Conservation (phyloP, 2,113 vertebrate genomes). For the Leucosticte australis region DNA sequence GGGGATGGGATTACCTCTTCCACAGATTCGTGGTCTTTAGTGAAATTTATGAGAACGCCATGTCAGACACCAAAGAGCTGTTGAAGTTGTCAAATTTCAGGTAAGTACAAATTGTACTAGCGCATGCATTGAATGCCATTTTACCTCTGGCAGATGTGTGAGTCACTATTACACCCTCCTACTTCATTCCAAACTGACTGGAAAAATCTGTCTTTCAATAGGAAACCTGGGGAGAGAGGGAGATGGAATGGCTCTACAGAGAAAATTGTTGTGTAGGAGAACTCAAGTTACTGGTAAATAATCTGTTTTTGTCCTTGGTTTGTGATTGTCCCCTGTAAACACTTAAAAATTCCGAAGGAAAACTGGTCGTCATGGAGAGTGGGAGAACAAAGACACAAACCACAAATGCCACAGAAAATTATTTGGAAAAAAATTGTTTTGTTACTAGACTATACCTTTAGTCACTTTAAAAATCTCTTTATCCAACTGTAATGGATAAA, state of each 20-base stretch:
- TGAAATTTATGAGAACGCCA: constrained; percentile 21
- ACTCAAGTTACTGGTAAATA: constrained; percentile 53
- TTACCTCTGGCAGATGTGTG: constrained; percentile 56
- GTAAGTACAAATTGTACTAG: constrained; percentile 72
- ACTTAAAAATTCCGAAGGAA: constrained; percentile 34
- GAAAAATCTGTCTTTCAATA: constrained; percentile 36
- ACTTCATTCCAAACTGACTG: constrained; percentile 43
- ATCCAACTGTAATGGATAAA: constrained; percentile 2
- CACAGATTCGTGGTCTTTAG: constrained; percentile 45
- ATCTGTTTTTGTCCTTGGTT: constrained; percentile 21
- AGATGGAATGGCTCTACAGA: constrained; percentile 21
- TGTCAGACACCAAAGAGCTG: constrained; percentile 51
- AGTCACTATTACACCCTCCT: constrained; percentile 62
- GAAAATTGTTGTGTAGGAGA: constrained; percentile 30
- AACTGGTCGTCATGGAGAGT: constrained; percentile 13
- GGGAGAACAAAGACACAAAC: constrained; percentile 44
- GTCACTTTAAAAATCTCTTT: constrained; percentile 28
- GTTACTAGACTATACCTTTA: constrained; percentile 15
- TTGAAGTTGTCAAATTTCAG: constrained; percentile 65
- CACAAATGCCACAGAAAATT: constrained; percentile 37
- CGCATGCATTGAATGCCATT: constrained; percentile 77
- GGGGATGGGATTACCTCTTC: constrained; percentile 15
- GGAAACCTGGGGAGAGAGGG: background rate
- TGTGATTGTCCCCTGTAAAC: constrained; percentile 20
- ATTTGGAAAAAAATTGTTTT: constrained; percentile 31